Conservation (phyloP, 1,140 invertebrate genomes). For the Drosophila prosaltans region DNA sequence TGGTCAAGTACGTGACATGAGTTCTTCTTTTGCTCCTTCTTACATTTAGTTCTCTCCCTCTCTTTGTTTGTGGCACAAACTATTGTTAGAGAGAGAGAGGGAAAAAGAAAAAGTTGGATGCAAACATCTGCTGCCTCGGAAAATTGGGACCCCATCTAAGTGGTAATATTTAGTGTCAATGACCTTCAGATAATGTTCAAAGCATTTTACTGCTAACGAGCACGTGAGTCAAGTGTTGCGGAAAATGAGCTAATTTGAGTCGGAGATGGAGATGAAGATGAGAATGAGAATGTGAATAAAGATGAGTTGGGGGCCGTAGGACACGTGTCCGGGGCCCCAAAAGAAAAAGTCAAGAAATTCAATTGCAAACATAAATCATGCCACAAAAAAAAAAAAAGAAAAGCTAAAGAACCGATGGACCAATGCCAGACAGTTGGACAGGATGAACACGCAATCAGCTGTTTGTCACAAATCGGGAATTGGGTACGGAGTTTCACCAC, state of each 20-base stretch:
- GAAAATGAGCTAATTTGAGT: slow-evolving; percentile 76
- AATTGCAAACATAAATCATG: slow-evolving; percentile 76
- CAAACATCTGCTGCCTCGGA: slow-evolving; percentile 67
- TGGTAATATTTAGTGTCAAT: slow-evolving; percentile 52
- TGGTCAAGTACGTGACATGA: slow-evolving; percentile 70
- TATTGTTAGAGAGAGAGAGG: slow-evolving; percentile 35
- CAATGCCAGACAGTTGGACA: slow-evolving; percentile 25
- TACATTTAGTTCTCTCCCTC: slow-evolving; percentile 1
- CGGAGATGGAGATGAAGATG: slow-evolving; percentile 10
- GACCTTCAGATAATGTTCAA: slow-evolving; percentile 46
- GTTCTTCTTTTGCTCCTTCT: slow-evolving; percentile 5
- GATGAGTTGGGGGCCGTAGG: slow-evolving; percentile 16
- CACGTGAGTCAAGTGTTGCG: slow-evolving; percentile 77
- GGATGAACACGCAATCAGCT: slow-evolving; percentile 75
- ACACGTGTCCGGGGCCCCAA: slow-evolving; percentile 49
- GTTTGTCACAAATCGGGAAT: slow-evolving; percentile 62
- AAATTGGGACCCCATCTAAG: slow-evolving; percentile 24
- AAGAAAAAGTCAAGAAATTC: slow-evolving; percentile 75
- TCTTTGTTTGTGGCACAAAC: slow-evolving; percentile 23
- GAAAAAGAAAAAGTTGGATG: slow-evolving; percentile 38
- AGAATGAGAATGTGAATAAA: slow-evolving; percentile 26
- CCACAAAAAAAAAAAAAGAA: slow-evolving; percentile 23
- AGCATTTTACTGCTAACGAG: slow-evolving; percentile 56
- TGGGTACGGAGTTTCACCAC: slow-evolving; percentile 13
- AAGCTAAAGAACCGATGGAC: not conserved